phyloP scores from a whole-genome alignment of 1,140 invertebrate genomes.

The Aphis gossypii region DNA sequence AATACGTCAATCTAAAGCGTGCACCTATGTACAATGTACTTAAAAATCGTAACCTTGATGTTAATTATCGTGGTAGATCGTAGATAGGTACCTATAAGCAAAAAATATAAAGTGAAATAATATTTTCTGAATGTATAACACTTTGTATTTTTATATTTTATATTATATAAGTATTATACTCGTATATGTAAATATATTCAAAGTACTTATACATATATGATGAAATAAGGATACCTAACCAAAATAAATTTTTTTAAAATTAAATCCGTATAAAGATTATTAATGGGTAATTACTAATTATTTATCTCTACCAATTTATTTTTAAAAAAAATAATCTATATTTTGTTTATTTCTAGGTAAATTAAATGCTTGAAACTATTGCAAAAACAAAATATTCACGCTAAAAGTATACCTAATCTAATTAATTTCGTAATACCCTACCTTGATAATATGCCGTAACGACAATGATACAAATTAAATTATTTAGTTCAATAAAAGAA shows the following conservation, averaged over 20 bases:
- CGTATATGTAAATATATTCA: neutral
- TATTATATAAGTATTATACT: no score
- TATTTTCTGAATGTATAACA: neutral
- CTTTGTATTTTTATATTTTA: neutral
- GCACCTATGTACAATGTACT: neutral
- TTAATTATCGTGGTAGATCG: neutral
- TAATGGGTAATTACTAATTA: no score
- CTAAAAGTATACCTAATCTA: neutral
- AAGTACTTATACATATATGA: neutral
- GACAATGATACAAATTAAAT: neutral
- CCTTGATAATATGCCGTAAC: neutral
- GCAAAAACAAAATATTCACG: neutral
- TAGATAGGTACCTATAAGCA: neutral
- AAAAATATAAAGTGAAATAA: neutral
- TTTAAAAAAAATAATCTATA: no score
- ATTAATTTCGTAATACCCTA: neutral
- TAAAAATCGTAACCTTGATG: neutral
- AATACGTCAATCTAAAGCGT: neutral
- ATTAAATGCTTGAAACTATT: neutral
- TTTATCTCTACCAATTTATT: neutral
- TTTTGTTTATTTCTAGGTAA: neutral
- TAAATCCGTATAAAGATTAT: neutral
- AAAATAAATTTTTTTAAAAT: no score
- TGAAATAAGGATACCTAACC: neutral
- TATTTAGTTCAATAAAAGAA: no score